These are phyloP conservation scores for Drosophila funebris DNA, from an alignment of 1,140 invertebrate species.

Conservation along the genomic window DNA sequence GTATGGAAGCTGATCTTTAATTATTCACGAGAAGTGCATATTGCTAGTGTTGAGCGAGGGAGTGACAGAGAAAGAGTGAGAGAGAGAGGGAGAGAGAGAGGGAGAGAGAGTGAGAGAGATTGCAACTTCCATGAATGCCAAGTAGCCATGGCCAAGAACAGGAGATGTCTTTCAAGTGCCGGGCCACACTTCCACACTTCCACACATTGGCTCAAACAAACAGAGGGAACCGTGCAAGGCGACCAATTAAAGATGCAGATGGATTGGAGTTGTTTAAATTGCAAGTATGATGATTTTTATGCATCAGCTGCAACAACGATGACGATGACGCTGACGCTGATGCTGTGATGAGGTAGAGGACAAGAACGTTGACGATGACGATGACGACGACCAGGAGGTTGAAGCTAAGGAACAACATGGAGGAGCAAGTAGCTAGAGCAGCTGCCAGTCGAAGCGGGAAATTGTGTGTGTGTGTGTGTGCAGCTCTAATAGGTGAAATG, in stretches of 20 bases:
- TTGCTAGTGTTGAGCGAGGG: conserved; percentile 43
- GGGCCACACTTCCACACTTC: neutral
- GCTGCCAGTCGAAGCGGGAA: conserved; percentile 26
- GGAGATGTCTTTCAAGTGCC: neutral
- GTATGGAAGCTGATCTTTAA: conserved; percentile 49
- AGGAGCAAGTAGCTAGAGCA: neutral
- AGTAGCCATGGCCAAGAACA: neutral
- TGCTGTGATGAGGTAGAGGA: neutral
- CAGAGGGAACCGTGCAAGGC: conserved; percentile 43
- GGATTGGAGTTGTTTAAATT: conserved; percentile 79
- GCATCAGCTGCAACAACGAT: conserved; percentile 58
- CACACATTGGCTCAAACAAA: conserved; percentile 6
- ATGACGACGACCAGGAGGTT: neutral
- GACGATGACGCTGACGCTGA: conserved; percentile 5
- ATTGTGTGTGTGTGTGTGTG: conserved; percentile 45
- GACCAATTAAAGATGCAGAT: conserved; percentile 81
- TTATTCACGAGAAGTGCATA: conserved; percentile 57
- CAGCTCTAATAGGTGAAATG: conserved; percentile 76
- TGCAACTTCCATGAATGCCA: conserved; percentile 44
- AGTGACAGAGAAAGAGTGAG: conserved; percentile 9
- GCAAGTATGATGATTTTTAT: conserved; percentile 77
- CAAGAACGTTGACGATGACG: neutral
- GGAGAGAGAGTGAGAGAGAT: neutral
- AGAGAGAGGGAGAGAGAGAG: conserved; percentile 8
- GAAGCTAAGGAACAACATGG: neutral